Base-by-base conservation (phyloP, 1,140 invertebrate species). In the Acyrthosiphon pisum region DNA sequence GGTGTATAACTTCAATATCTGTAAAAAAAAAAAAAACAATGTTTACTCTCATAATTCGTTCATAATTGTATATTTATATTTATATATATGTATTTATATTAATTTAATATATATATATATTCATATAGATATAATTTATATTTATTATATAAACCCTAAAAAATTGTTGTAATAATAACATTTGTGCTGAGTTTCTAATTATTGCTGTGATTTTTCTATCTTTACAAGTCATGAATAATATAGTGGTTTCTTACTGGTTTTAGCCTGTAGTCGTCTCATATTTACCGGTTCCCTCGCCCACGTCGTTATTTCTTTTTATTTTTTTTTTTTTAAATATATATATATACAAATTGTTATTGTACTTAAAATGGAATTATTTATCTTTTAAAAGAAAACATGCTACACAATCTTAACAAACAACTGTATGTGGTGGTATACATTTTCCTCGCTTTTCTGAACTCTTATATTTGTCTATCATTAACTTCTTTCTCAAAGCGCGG, bases 171-270 rank as follows among this genome's bases (percentile, higher is more conserved):
- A 92, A 92, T 92, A 81, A 92, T 92, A 83, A 48, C 44, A 81
- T 91, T 76, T 91, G 68, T 92, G 90, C 76, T 50, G 60, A 92
- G n/a, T 92, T 92, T 92, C 76, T 81, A 92, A 92, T 92, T 92
- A 92, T 92, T 92, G 37, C 89, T 90, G 89, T 90, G 53, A 90
- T 90, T 90, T 90, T 90, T 90, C 89, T 90, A 90, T 90, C 53
- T 90, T 90, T 90, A 90, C 89, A 90, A 90, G 44, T 90, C 56
- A 44, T 60, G 89, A 90, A 90, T 90, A 90, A 90, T 90, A 90
- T 90, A 90, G 89, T 90, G 50, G 88, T 90, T 90, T 90, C 89
- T 92, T 92, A 83, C 90, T 92, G 90, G 76, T 92, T 92, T 91
- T 83, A 92, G 68, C 81, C 23, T 83, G 37, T 60, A 68, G 56